Evolutionary conservation across 2,888 invertebrate genomes (phyloP).

Genomic region (Melipona bicolor): DNA sequence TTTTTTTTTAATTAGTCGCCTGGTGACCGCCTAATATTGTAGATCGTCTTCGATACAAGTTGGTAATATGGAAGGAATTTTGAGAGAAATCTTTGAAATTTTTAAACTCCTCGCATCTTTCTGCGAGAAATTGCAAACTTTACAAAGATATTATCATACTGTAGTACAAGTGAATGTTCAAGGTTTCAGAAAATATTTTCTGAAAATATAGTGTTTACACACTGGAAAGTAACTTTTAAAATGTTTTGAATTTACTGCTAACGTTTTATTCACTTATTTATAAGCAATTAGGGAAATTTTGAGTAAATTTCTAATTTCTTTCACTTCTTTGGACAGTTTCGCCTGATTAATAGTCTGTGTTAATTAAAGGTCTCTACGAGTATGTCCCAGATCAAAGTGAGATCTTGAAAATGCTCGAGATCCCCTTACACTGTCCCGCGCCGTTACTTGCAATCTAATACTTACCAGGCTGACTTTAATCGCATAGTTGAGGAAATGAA

Average conservation of each 20-base stretch:
- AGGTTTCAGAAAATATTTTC: too few relatives aligned
- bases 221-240: too few relatives aligned
- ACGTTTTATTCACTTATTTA: too few relatives aligned
- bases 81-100: background rate
- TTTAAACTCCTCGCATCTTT: too few relatives aligned
- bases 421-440: background rate
- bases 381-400: background rate
- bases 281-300: background rate
- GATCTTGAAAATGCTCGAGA: background rate
- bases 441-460: background rate
- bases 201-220: too few relatives aligned
- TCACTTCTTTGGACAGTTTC: background rate
- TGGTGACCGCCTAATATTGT: too few relatives aligned
- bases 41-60: background rate
- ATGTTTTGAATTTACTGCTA: too few relatives aligned
- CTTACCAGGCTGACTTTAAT: background rate
- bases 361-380: background rate
- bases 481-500: background rate
- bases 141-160: too few relatives aligned
- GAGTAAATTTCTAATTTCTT: background rate
- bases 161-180: too few relatives aligned
- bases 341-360: too few relatives aligned
- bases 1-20: background rate
- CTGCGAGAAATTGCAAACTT: too few relatives aligned
- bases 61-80: background rate